Base-by-base conservation (phyloP, 2,888 invertebrate species). In the Aleiodes testaceus region DNA sequence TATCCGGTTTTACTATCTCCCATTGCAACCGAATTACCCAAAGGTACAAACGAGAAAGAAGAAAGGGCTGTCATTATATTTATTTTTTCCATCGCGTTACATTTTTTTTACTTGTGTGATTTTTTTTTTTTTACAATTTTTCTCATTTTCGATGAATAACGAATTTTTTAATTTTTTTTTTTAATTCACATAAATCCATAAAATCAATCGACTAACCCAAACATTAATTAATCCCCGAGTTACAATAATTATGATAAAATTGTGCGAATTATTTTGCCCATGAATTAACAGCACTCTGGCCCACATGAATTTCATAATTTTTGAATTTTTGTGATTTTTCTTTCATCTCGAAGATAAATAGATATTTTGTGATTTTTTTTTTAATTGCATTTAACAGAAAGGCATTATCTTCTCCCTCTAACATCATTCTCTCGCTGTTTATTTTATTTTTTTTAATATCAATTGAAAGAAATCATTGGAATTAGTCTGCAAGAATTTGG, bases 1-100 rank as follows among this genome's bases (percentile, higher is more conserved):
- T 82, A 82, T 78, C 88, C 88, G 79, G 85, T 84, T 79, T 84
- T 88, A 80, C 80, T 79, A 77, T 82, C 85, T 79, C 79, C 84
- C 78, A 82, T 83, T 79, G 80, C 79, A 76, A 76, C 77, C 74
- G 73, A 89, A 88, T 75, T 73, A 69, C 76, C 74, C 69, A 71
- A 76, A 77, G 77, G 77, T 77, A 77, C 72, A 20, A 73, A 52
- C 61, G 53, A 59, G 26, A 26, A 26, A 2, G 5, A 26, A 64
- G 50, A 63, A 47, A 22, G 63, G 44, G 63, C 47, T 45, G 36
- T 36, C 52, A 66, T 22, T 61, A 69, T 20, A 12, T 49, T 44
- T 44, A 16, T 36, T 14, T 55, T 36, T 53, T 36, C 18, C 47
- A 18, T 18, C 55, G 69, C 16, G 18, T 47, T 45, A 69, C 22